Percentiles rank a stretch among this genome's conserved stretches.
Conservation (phyloP, 2,888 invertebrate species). For the Clunio marinus region DNA sequence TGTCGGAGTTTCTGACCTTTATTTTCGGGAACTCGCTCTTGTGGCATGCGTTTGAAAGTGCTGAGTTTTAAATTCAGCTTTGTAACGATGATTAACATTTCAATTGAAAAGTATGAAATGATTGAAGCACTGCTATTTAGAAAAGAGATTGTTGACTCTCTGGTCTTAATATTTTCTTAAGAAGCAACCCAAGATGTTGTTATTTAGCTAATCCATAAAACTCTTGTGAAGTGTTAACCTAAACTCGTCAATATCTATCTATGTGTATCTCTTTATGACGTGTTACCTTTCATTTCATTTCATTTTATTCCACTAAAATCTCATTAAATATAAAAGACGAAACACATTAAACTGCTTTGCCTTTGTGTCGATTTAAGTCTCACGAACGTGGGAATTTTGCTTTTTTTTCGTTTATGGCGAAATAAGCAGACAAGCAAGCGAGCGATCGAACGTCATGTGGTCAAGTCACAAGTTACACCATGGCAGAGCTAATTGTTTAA, state of each 20-base stretch:
- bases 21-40: neutral
- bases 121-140: no score
- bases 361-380: neutral
- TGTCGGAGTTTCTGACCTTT: conserved; percentile 22
- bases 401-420: conserved; percentile 22
- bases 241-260: no score
- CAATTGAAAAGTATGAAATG: no score
- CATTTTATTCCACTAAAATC: neutral
- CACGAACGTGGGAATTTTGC: conserved; percentile 34
- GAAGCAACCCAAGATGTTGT: no score
- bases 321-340: neutral
- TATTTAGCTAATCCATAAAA: no score
- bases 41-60: conserved; percentile 32
- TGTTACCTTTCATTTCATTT: conserved; percentile 11
- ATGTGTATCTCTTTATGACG: conserved; percentile 8
- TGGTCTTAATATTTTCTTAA: no score
- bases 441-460: conserved; percentile 29
- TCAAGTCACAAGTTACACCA: conserved; percentile 17
- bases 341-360: conserved; percentile 5
- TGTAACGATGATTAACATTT: no score
- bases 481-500: conserved; percentile 29
- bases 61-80: conserved; percentile 19
- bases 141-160: no score
- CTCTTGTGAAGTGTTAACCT: no score
- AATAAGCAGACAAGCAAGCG: conserved; percentile 3